Base-by-base conservation (phyloP, 2,888 invertebrate species). In the Yponomeuta evonymella region DNA sequence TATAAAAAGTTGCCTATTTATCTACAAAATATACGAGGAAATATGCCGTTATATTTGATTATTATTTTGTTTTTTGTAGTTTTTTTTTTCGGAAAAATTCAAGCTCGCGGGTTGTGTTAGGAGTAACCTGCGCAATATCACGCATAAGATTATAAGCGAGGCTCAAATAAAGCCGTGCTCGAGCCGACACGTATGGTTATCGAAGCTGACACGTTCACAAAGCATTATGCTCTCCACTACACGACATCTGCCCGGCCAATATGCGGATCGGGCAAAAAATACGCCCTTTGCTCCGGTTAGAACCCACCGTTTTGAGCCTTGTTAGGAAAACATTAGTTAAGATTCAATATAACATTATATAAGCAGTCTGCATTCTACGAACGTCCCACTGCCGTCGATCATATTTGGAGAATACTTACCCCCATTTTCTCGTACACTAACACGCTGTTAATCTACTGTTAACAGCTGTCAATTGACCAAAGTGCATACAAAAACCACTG, bases 141-240 rank as follows among this genome's bases (percentile, higher is more conserved):
- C 82, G 78, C 78, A 83, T 80, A 81, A 80, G 82, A 83, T 85
- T 84, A 85, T 81, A 86, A 15, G 5, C 51, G 51, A 58, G 15
- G 51, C 51, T 58, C 51, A 58, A 85, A 90, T 90, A 88, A 89
- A 89, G 89, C 86, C 80, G 82, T 87, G 80, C 79, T 77, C 78
- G 77, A 84, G 80, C 77, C 86, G 90, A 89, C 90, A 82, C 79
- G 80, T 78, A 72, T 75, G 77, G 85, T 89, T 87, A 91, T 89
- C 87, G 89, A 86, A 84, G 77, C 84, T 77, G 89, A 87, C 89
- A 80, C 79, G 73, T 73, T 76, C 77, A 74, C 72, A 69, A 69
- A 51, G 68, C 69, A 64, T 64, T 69, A 69, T 71, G 63, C 48
- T 43, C 62, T 58, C 58, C 67, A 71, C n/a, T 29, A 69, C 77